phyloP scores from a whole-genome alignment of 2,113 vertebrate genomes.

The Anseranas semipalmata region DNA sequence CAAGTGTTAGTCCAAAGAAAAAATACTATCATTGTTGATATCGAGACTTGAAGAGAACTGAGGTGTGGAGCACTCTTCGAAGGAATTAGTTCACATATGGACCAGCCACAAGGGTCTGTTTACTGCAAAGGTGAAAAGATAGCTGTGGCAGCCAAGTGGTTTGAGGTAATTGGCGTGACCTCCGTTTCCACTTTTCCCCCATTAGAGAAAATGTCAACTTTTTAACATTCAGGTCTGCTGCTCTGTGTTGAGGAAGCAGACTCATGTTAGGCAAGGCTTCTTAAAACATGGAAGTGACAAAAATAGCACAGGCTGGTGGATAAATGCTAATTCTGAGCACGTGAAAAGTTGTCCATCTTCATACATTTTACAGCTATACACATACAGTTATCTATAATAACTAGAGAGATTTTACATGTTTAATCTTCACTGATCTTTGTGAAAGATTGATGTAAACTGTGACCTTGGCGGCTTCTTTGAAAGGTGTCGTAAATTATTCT shows the following conservation, averaged over 20 bases:
- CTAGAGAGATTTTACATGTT: not conserved
- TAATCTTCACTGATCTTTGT: not conserved
- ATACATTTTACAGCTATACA: not conserved
- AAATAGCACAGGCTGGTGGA: not conserved
- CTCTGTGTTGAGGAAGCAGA: not conserved
- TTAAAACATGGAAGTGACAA: not conserved
- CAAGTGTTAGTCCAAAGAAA: not conserved
- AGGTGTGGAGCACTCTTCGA: not conserved
- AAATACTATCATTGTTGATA: not conserved
- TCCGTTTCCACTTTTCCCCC: not conserved
- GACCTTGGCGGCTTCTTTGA: not conserved
- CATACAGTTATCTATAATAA: fast-evolving
- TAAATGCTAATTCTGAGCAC: not conserved
- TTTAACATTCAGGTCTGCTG: not conserved
- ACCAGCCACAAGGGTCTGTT: not conserved
- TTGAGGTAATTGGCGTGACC: not conserved
- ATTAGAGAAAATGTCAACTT: not conserved
- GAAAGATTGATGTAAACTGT: not conserved
- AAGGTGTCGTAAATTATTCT: not conserved
- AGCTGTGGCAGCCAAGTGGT: not conserved
- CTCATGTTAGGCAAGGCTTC: not conserved
- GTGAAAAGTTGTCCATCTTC: not conserved
- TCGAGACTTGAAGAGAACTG: not conserved
- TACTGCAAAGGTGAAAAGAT: not conserved
- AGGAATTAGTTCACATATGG: not conserved